A percentile compares a stretch with the other conserved stretches of the same genome.
These are phyloP conservation scores for Melanostoma scalare DNA, from an alignment of 2,888 invertebrate genomes.

Conservation along the genomic window DNA sequence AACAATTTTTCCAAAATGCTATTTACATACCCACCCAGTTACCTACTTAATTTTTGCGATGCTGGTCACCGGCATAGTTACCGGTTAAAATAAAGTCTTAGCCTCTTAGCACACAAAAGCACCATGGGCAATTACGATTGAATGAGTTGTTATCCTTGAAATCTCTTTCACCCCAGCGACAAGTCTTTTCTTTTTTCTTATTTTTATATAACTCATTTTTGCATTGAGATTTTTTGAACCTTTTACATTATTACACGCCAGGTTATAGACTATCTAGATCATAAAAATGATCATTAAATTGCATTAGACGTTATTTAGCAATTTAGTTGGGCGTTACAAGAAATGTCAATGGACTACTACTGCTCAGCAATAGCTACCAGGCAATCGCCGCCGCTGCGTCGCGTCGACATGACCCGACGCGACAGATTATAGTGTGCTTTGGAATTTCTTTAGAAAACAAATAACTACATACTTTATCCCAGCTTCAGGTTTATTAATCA, in stretches of 20 bases:
- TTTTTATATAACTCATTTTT: too few relatives aligned
- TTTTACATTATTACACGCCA: not conserved
- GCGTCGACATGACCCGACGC: not conserved
- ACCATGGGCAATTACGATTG: constrained; percentile 44
- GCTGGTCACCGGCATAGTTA: constrained; percentile 33
- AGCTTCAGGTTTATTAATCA: constrained; percentile 9
- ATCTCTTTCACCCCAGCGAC: constrained; percentile 51
- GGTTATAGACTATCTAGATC: constrained; percentile 23
- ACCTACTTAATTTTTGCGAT: constrained; percentile 43
- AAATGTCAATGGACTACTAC: constrained; percentile 45
- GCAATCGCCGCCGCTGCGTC: too few relatives aligned
- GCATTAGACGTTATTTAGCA: constrained; percentile 14
- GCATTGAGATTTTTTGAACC: too few relatives aligned
- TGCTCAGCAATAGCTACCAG: too few relatives aligned
- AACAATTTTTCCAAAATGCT: not conserved
- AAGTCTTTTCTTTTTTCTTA: constrained; percentile 12
- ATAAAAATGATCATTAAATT: constrained; percentile 49
- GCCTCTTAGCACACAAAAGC: constrained; percentile 43
- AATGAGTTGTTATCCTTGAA: constrained; percentile 67
- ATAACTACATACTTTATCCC: not conserved
- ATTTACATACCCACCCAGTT: constrained; percentile 24
- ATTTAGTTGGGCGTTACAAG: constrained; percentile 1
- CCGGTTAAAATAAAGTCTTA: constrained; percentile 32
- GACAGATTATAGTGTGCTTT: not conserved
- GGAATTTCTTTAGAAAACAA: constrained; percentile 15